Evolutionary conservation across 1,140 invertebrate species (phyloP), one percentile per base, ranked within the genome.

Genomic region (Nymphalis io): DNA sequence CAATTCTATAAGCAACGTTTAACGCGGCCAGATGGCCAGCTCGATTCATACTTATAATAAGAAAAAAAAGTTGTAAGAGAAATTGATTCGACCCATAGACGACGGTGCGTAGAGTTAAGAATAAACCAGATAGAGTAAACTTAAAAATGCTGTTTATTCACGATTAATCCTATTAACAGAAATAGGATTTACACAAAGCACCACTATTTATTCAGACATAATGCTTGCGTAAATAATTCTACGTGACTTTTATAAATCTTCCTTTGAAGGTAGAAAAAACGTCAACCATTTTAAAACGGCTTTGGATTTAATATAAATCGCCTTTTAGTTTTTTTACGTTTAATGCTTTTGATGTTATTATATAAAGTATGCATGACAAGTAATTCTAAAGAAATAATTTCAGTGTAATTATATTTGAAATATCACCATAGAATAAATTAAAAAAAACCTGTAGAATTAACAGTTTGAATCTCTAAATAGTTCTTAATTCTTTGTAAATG

Each of bases 41-140:
- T 75, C 68, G 75, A 81, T 82, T 80, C 74, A 74, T 75, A 63
- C 74, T 74, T 70, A 57, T 68, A 81, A 80, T 70, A 74, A 76
- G 68, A 74, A 83, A 80, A 84, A 84, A 83, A 81, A 53, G 59
- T 58, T 71, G 68, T 70, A 64, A 82, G 75, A 82, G 81, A 82
- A 81, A 85, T 83, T 85, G 83, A 85, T 82, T 83, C 78, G 82
- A 71, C 74, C 66, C 76, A 60, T 75, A 75, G 76, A 73, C 68
- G 70, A 72, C 65, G 64, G 63, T 4, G 57, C 48, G 59, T 65
- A 81, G 79, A 78, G 66, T 60, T 63, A 60, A 18, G 39, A 68
- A 71, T 15, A 20, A 44, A 64, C 68, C 38, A 78, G 73, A 77
- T 38, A 78, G 73, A 78, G 42, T 48, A 38, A 62, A 48, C 21